Percentiles rank a stretch among this genome's conserved stretches.
These are phyloP conservation scores for Adelges cooleyi DNA, from an alignment of 1,140 invertebrate species.

Conservation along the genomic window DNA sequence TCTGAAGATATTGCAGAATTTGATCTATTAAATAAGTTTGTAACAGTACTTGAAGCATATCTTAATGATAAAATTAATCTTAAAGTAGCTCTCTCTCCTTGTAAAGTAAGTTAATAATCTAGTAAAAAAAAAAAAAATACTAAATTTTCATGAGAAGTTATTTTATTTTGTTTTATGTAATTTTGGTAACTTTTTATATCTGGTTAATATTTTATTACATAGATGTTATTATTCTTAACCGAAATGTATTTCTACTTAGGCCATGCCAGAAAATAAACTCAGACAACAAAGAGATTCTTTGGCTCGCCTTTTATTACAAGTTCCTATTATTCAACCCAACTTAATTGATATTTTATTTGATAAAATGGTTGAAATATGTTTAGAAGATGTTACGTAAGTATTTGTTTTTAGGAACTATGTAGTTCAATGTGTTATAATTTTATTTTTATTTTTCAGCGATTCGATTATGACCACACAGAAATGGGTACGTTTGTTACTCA, in stretches of 20 bases:
- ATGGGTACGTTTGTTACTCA: slow-evolving; percentile 32
- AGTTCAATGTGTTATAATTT: neutral
- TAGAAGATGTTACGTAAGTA: slow-evolving; percentile 28
- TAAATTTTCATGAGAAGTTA: no score
- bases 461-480: neutral
- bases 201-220: no score
- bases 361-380: slow-evolving; percentile 31
- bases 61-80: neutral
- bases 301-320: slow-evolving; percentile 31
- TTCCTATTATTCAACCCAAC: slow-evolving; percentile 29
- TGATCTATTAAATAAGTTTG: neutral
- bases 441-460: neutral
- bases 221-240: no score
- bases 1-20: slow-evolving; percentile 13
- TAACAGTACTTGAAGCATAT: slow-evolving; percentile 1
- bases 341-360: slow-evolving; percentile 31
- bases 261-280: slow-evolving; percentile 2
- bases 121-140: no score
- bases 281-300: slow-evolving; percentile 30
- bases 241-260: neutral
- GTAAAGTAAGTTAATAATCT: neutral
- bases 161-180: no score
- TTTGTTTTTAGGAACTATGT: neutral
- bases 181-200: no score
- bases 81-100: neutral